Evolutionary conservation across 2,113 vertebrate genomes (phyloP).

Genomic region (Leptodactylus fuscus): DNA sequence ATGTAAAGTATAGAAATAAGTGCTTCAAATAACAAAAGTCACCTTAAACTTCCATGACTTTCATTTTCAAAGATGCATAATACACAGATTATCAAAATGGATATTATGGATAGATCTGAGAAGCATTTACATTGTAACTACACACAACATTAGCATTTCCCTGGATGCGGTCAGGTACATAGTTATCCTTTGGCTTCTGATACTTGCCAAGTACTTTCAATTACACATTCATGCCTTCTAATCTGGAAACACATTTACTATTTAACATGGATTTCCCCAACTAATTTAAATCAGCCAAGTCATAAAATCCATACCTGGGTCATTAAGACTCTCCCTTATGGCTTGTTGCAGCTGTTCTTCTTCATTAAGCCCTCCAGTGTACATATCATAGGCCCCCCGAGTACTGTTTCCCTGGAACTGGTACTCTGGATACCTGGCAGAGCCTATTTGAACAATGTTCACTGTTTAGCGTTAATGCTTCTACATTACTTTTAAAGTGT

Average conservation of each 20-base stretch:
- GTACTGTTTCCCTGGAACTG: constrained; percentile 26
- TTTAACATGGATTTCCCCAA: constrained; percentile 2
- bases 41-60: neutral
- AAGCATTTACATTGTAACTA: neutral
- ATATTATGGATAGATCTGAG: neutral
- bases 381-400: constrained; percentile 64
- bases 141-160: neutral
- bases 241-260: constrained; percentile 11
- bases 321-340: constrained; percentile 83
- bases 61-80: too few species aligned
- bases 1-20: too few species aligned
- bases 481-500: neutral
- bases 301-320: constrained; percentile 75
- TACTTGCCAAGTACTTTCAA: neutral
- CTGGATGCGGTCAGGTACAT: neutral
- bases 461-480: constrained; percentile 8
- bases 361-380: constrained; percentile 84
- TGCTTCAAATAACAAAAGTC: too few species aligned
- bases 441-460: constrained; percentile 60
- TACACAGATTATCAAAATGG: neutral
- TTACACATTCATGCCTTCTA: neutral
- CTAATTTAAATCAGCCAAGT: constrained; percentile 11
- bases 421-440: constrained; percentile 60
- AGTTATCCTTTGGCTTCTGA: neutral
- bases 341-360: constrained; percentile 87